Base-by-base conservation (phyloP, 2,113 vertebrate genomes). In the Brachypteracias leptosomus region DNA sequence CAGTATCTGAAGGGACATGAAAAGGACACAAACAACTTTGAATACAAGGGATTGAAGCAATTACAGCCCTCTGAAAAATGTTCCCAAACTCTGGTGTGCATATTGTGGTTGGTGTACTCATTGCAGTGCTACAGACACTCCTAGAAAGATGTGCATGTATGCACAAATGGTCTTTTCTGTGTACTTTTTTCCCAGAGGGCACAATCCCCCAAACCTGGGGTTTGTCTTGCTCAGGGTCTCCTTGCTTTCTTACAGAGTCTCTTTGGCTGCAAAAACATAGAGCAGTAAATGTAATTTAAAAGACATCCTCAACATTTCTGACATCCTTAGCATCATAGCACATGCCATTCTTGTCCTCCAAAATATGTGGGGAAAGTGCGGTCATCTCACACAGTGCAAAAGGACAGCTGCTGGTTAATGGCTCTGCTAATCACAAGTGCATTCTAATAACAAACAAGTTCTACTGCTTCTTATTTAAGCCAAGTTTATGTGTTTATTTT, bases 401-500 rank as follows among this genome's bases (percentile, higher is more conserved):
- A 91, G 22, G 74, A 91, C 90, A 94, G 82, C 91, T 96, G 95
- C 59, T 85, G 24, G 16, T 91, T 93, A 91, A 95, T 88, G 63
- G 58, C 66, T 94, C 76, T 36, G 18, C 77, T 96, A 81, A 88
- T 93, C 57, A 84, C 44, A 84, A 93, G 40, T 65, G 44, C 28
- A 63, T 86, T 86, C 65, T 89, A 88, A 80, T 75, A 92, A 87
- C 68, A 96, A 96, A 89, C 49, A 81, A 93, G 86, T 81, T 88
- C 78, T 95, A 67, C 79, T 77, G 67, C 61, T 77, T 90, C 75
- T 93, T 75, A 49, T 93, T 90, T 84, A 95, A 81, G 85, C 92
- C 88, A 93, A 93, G n/a, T 90, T 93, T 90, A 75, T 87, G 44
- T 90, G 73, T 72, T 96, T 96, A 93, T 96, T 96, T 97, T 96